Evolutionary conservation across 2,797 vertebrate species (phyloP).

Genomic region (Todus mexicanus): DNA sequence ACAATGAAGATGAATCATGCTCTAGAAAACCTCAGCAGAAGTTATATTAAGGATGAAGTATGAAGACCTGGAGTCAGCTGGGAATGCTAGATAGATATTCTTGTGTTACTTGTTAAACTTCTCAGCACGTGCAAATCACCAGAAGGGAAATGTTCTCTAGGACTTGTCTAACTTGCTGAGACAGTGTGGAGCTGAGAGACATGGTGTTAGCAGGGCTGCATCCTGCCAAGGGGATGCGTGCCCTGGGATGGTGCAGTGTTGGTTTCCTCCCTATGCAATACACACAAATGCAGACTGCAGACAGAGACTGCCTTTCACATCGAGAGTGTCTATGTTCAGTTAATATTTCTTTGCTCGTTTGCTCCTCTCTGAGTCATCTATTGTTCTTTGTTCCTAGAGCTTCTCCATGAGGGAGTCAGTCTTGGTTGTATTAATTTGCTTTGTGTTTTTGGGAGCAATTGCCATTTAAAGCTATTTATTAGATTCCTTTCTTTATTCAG

Average conservation of each 20-base stretch:
- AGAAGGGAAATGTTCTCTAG: neutral
- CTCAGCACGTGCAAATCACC: neutral
- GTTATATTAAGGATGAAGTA: neutral
- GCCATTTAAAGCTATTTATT: conserved; percentile 21
- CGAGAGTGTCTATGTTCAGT: conserved; percentile 53
- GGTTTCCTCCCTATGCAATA: neutral
- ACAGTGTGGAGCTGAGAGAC: neutral
- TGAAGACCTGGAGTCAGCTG: neutral
- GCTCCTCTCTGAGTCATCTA: conserved; percentile 35
- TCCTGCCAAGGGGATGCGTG: neutral
- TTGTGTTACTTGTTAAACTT: neutral
- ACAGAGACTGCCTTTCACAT: conserved; percentile 48
- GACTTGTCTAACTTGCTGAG: neutral
- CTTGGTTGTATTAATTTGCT: conserved; percentile 7
- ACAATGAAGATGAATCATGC: neutral
- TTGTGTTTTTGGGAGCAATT: neutral
- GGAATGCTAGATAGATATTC: neutral
- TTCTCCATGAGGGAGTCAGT: neutral
- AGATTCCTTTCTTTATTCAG: conserved; percentile 31
- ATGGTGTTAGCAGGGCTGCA: neutral
- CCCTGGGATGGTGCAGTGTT: neutral
- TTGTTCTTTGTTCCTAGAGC: conserved; percentile 31
- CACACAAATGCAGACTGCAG: conserved; percentile 5
- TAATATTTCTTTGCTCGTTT: conserved; percentile 63
- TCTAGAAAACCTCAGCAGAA: neutral